Conservation (phyloP, 1,140 invertebrate species). For the Hirudo medicinalis region DNA sequence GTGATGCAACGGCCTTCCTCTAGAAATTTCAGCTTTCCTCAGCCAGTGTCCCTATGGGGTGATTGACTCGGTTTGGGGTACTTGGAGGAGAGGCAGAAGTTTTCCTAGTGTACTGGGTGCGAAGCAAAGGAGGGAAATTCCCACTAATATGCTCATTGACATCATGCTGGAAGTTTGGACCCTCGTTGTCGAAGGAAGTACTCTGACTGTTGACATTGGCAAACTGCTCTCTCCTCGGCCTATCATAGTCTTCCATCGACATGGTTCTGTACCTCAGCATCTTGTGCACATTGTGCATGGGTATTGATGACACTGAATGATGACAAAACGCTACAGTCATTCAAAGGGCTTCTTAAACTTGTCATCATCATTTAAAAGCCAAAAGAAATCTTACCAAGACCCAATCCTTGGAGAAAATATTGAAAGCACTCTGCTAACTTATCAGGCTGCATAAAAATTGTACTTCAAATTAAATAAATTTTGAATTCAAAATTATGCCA, state of each 20-base stretch:
- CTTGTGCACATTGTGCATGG: constrained; percentile 24
- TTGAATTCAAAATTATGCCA: background rate
- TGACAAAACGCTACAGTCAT: too few relatives aligned
- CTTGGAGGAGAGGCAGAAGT: constrained; percentile 1
- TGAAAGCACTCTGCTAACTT: constrained; percentile 65
- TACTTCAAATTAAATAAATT: too few relatives aligned
- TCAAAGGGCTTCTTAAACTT: too few relatives aligned
- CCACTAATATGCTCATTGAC: background rate
- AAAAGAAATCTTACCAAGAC: constrained; percentile 43
- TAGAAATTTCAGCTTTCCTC: background rate
- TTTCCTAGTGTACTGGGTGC: background rate
- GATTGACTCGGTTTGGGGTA: background rate
- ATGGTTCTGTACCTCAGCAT: constrained; percentile 37
- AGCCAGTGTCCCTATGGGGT: constrained; percentile 8
- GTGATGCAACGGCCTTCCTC: too few relatives aligned
- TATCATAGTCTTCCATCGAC: constrained; percentile 68
- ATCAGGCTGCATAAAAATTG: constrained; percentile 53
- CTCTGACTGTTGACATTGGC: constrained; percentile 25
- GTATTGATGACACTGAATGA: constrained; percentile 23
- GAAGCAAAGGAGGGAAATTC: background rate
- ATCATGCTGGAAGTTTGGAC: background rate
- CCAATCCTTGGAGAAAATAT: constrained; percentile 67
- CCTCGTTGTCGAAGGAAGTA: background rate
- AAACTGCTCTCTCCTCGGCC: constrained; percentile 41
- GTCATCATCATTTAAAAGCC: background rate